Conservation (phyloP, 1,140 invertebrate genomes). For the Aethina tumida region DNA sequence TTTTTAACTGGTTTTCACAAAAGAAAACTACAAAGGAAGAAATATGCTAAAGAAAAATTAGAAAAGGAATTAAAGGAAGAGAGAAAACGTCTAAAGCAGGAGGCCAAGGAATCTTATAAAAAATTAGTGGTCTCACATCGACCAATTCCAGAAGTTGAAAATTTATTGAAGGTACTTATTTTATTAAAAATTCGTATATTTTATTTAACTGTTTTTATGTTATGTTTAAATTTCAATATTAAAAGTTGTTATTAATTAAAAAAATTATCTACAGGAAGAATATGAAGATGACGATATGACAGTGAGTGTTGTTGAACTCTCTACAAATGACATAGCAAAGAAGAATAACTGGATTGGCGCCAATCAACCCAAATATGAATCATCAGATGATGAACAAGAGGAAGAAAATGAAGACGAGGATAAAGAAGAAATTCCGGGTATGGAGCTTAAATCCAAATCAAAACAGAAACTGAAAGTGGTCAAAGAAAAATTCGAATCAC, state of each 20-base stretch:
- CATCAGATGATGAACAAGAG: constrained; percentile 36
- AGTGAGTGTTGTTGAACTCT: constrained; percentile 63
- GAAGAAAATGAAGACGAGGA: constrained; percentile 33
- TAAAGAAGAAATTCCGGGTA: constrained; percentile 44
- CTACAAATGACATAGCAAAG: constrained; percentile 51
- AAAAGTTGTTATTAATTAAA: too few species aligned
- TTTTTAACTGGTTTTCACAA: constrained; percentile 69
- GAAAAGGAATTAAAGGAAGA: constrained; percentile 62
- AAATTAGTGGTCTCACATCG: constrained; percentile 51
- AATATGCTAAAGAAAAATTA: constrained; percentile 58
- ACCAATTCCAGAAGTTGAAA: constrained; percentile 54
- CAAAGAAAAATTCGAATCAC: constrained; percentile 38
- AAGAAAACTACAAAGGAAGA: constrained; percentile 59
- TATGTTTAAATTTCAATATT: too few species aligned
- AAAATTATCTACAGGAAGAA: too few species aligned
- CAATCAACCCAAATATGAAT: constrained; percentile 45
- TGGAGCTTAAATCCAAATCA: constrained; percentile 40
- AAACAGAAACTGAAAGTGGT: constrained; percentile 17
- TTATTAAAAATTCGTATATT: too few species aligned
- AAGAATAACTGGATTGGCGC: constrained; percentile 58
- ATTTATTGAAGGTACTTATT: constrained; percentile 54
- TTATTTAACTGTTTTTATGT: too few species aligned
- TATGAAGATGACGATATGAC: constrained; percentile 64
- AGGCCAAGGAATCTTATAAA: constrained; percentile 57
- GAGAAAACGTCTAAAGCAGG: constrained; percentile 58